These are phyloP conservation scores for Coccyzus lansbergi DNA, from an alignment of 2,797 vertebrate genomes.

Conservation along the genomic window DNA sequence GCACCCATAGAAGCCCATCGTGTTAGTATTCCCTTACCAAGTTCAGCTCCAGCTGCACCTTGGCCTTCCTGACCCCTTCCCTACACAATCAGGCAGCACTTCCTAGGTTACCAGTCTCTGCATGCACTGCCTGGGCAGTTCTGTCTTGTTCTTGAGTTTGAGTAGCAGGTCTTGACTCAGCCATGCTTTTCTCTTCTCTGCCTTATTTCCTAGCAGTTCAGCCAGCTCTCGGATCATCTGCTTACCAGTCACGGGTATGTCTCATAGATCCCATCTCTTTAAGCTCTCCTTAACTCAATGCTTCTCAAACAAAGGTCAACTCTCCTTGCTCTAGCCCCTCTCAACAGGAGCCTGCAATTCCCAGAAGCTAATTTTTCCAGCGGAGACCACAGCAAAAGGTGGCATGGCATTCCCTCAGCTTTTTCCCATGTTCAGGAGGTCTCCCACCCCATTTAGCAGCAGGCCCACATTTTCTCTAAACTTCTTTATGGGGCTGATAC, in stretches of 20 bases:
- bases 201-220: background rate
- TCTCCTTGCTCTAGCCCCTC: background rate
- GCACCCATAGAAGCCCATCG: too few relatives aligned
- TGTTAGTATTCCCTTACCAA: too few relatives aligned
- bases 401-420: background rate
- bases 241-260: background rate
- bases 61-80: too few relatives aligned
- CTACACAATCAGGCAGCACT: too few relatives aligned
- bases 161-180: too few relatives aligned
- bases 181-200: too few relatives aligned
- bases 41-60: too few relatives aligned
- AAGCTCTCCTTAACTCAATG: background rate
- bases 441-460: background rate
- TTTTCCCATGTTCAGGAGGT: background rate
- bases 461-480: background rate
- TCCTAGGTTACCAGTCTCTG: too few relatives aligned
- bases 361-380: background rate
- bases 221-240: background rate
- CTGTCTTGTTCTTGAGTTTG: too few relatives aligned
- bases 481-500: background rate
- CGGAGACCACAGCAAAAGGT: background rate
- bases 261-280: background rate
- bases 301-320: background rate
- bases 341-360: background rate
- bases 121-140: too few relatives aligned